Evolutionary conservation across 2,797 vertebrate genomes (phyloP).

Genomic region (Margarornis squamiger): DNA sequence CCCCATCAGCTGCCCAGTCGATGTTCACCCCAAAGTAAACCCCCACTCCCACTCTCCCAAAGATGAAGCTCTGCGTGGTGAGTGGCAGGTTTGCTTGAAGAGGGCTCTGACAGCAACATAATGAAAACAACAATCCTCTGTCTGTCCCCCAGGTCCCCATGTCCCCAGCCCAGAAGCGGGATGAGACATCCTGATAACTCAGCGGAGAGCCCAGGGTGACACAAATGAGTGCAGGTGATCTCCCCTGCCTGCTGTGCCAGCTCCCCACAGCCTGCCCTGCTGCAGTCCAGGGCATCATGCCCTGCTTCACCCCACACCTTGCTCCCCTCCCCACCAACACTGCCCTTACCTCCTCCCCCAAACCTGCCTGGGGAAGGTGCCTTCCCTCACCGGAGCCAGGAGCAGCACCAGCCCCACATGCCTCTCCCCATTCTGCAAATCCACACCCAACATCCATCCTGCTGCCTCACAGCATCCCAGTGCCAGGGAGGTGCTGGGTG

Average conservation of each 20-base stretch:
- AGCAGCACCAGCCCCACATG: background rate
- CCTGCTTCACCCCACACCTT: background rate
- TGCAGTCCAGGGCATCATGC: background rate
- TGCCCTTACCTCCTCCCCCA: background rate
- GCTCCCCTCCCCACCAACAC: background rate
- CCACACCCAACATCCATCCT: background rate
- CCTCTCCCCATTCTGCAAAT: background rate
- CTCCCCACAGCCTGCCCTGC: background rate
- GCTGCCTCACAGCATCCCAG: accelerated
- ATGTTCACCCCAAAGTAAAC: background rate
- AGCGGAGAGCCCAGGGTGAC: background rate
- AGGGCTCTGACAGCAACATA: background rate
- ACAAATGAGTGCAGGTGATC: background rate
- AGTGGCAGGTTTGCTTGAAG: background rate
- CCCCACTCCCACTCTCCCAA: accelerated
- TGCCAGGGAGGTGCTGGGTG: background rate
- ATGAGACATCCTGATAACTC: background rate
- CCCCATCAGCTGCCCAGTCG: background rate
- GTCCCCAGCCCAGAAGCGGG: background rate
- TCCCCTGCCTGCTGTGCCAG: accelerated
- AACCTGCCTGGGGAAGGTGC: background rate
- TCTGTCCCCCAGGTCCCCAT: accelerated
- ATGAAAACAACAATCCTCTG: background rate
- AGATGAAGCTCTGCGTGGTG: accelerated
- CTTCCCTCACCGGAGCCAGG: background rate